Evolutionary conservation across 1,140 invertebrate genomes (phyloP), one percentile per base, ranked within the genome.

Genomic region (Drosophila equinoxialis): DNA sequence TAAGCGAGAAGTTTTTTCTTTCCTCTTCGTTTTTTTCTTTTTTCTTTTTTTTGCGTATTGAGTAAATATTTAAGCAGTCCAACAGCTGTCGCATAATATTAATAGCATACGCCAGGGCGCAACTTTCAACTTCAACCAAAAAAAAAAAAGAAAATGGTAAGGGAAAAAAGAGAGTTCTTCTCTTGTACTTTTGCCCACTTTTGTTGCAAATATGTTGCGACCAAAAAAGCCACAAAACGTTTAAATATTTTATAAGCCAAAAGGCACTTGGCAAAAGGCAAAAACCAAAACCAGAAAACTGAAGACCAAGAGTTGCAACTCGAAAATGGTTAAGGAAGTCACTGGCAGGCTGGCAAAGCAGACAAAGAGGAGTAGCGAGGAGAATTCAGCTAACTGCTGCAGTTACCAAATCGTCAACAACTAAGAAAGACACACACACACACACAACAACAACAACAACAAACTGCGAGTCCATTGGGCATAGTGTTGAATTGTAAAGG

Each of bases 231-330:
- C 82, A 72, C 82, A 86, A 82, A 84, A 83, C 85, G 73, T 87
- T 87, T 87, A 89, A 87, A 87, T 87, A 87, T 87, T 87, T 87
- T 83, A 87, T 89, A 87, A 89, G 79, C 83, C 79, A 86, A 86
- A 51, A 77, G 84, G 76, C 82, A 87, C 73, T 87, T 82, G 77
- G 66, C 73, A 80, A 71, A 71, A 68, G 64, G 72, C 76, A 74
- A 75, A 51, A 51, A 51, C 45, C 72, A 74, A 74, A 74, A 67
- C 75, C 71, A 68, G 74, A 74, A 71, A 68, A 68, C 59, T 51
- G 64, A 48, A 71, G 62, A 17, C 62, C 58, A 71, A 20, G 64
- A 65, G 59, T 54, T 65, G 64, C 64, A 69, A 68, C 30, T 42
- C 71, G 67, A 77, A 67, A 61, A 74, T 65, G 65, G 48, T 26